Conservation (phyloP, 2,113 vertebrate genomes). For the Cryptotis parvus region DNA sequence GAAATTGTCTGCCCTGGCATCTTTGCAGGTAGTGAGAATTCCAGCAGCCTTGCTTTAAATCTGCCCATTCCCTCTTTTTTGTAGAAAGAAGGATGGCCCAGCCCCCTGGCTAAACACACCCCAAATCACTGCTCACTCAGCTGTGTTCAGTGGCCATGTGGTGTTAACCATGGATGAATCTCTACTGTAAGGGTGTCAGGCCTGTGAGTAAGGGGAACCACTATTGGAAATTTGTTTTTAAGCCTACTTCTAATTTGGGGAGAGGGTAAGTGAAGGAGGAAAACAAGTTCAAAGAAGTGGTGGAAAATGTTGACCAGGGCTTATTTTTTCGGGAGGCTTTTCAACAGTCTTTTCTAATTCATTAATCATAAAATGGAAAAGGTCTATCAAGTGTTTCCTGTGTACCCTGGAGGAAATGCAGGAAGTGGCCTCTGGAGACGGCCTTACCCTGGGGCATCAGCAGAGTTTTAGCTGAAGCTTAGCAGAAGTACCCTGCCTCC, state of each 20-base stretch:
- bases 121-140: slow-evolving; percentile 22
- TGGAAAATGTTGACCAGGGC: slow-evolving; percentile 1
- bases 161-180: background rate
- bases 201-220: background rate
- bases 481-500: background rate
- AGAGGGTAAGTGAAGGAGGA: background rate
- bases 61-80: slow-evolving; percentile 1
- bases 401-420: background rate
- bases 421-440: slow-evolving; percentile 17
- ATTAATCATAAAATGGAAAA: slow-evolving; percentile 9
- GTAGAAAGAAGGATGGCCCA: slow-evolving; percentile 40
- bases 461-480: background rate
- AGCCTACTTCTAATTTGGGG: background rate
- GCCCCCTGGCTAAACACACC: background rate
- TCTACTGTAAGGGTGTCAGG: slow-evolving; percentile 17
- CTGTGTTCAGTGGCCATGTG: background rate
- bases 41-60: background rate
- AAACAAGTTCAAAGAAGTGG: slow-evolving; percentile 21
- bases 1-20: slow-evolving; percentile 9
- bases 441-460: background rate
- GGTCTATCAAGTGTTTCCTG: background rate
- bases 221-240: slow-evolving; percentile 1
- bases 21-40: background rate
- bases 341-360: slow-evolving; percentile 13
- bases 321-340: slow-evolving; percentile 10